A percentile compares a stretch with the other conserved stretches of the same genome.
These are phyloP conservation scores for Chanos chanos DNA, from an alignment of 2,797 vertebrate genomes.

Conservation along the genomic window DNA sequence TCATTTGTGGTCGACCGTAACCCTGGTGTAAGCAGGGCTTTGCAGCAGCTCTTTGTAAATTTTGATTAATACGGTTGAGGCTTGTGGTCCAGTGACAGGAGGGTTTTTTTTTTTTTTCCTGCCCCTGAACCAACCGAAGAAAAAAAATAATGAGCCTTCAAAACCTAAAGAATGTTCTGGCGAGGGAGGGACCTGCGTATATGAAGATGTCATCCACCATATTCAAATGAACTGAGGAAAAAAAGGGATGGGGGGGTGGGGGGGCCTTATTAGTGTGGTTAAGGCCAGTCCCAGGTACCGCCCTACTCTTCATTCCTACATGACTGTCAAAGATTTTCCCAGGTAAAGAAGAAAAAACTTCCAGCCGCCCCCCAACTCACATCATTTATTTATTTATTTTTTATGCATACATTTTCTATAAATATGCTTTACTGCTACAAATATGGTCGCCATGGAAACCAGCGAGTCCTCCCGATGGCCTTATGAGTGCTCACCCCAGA, in stretches of 20 bases:
- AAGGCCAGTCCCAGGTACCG: conserved; percentile 27
- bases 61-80: conserved; percentile 86
- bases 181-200: conserved; percentile 69
- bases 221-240: conserved; percentile 83
- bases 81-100: conserved; percentile 81
- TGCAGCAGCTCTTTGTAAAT: conserved; percentile 60
- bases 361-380: no score
- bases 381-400: no score
- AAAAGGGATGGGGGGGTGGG: conserved; percentile 50
- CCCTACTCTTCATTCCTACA: conserved; percentile 64
- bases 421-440: conserved; percentile 73
- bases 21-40: conserved; percentile 17
- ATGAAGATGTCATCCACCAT: conserved; percentile 71
- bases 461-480: conserved; percentile 69
- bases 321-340: conserved; percentile 53
- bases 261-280: no score
- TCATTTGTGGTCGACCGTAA: conserved; percentile 42
- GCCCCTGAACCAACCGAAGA: conserved; percentile 68
- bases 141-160: conserved; percentile 93
- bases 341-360: no score
- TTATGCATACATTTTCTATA: conserved; percentile 83
- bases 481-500: not conserved
- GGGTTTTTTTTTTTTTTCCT: conserved; percentile 66
- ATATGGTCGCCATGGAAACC: conserved; percentile 60
- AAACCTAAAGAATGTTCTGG: conserved; percentile 81